Percentiles rank a stretch among this genome's conserved stretches.
These are phyloP conservation scores for Phaedon cochleariae DNA, from an alignment of 2,888 invertebrate species.

Conservation along the genomic window DNA sequence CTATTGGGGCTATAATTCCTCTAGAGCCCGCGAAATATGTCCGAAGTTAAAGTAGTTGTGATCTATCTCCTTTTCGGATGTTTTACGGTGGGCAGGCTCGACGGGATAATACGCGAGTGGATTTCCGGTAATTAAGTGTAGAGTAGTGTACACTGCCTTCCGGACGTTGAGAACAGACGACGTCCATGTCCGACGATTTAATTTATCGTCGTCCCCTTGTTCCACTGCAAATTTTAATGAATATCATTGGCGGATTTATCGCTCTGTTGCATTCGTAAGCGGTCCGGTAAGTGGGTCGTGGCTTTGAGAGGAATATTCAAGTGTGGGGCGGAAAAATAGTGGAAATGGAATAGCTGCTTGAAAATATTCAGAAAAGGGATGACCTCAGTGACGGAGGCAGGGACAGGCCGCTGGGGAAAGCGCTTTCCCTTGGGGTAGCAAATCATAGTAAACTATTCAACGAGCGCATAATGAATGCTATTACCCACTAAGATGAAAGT, in stretches of 20 bases:
- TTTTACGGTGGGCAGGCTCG: conserved; percentile 28
- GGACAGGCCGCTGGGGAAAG: too few species aligned
- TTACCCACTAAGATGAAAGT: too few species aligned
- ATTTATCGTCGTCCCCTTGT: neutral
- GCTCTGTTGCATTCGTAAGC: neutral
- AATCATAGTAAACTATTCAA: too few species aligned
- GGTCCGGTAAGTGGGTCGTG: neutral
- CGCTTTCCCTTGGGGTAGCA: too few species aligned
- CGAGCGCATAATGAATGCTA: too few species aligned
- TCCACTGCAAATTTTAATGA: conserved; percentile 10
- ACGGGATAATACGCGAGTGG: conserved; percentile 10
- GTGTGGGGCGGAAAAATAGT: neutral
- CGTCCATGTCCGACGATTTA: conserved; percentile 7
- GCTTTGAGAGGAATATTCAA: neutral
- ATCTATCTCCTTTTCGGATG: conserved; percentile 33
- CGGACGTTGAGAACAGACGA: neutral
- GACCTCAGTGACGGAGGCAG: too few species aligned
- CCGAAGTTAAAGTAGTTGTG: conserved; percentile 14
- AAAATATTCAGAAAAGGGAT: too few species aligned
- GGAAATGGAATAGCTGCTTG: neutral
- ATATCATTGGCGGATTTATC: conserved; percentile 5
- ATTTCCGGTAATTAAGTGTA: conserved; percentile 16
- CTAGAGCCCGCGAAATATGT: neutral
- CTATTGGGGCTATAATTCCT: too few species aligned
- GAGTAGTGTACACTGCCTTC: conserved; percentile 6